phyloP scores from a whole-genome alignment of 2,113 vertebrate genomes.

The Sturnira hondurensis region DNA sequence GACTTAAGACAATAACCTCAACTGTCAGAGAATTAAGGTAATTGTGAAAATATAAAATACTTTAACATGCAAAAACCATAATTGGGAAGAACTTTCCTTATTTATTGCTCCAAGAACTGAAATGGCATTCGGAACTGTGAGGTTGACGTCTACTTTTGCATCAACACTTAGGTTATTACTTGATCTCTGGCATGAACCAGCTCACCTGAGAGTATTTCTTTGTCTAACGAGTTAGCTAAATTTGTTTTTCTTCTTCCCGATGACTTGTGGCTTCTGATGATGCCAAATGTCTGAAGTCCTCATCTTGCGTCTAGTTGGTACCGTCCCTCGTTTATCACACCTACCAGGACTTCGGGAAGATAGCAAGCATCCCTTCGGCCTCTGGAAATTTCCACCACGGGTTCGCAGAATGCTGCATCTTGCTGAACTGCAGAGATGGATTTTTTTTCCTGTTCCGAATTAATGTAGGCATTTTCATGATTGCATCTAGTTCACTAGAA shows the following conservation, averaged over 20 bases:
- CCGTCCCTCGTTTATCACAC: background rate
- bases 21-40: background rate
- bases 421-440: background rate
- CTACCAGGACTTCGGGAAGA: background rate
- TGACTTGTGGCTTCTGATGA: background rate
- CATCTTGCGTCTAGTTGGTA: background rate
- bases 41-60: background rate
- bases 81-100: background rate
- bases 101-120: background rate
- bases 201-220: background rate
- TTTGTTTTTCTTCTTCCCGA: background rate
- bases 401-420: background rate
- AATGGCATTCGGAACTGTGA: background rate
- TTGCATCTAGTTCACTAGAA: background rate
- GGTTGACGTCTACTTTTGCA: background rate
- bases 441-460: background rate
- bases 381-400: background rate
- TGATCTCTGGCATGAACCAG: background rate
- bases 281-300: background rate
- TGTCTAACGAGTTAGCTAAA: background rate
- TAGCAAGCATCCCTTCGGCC: background rate
- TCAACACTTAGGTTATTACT: background rate
- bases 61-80: background rate
- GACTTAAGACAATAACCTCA: background rate
- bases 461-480: background rate